phyloP scores from a whole-genome alignment of 2,888 invertebrate genomes.

The Ctenicera cuprea region DNA sequence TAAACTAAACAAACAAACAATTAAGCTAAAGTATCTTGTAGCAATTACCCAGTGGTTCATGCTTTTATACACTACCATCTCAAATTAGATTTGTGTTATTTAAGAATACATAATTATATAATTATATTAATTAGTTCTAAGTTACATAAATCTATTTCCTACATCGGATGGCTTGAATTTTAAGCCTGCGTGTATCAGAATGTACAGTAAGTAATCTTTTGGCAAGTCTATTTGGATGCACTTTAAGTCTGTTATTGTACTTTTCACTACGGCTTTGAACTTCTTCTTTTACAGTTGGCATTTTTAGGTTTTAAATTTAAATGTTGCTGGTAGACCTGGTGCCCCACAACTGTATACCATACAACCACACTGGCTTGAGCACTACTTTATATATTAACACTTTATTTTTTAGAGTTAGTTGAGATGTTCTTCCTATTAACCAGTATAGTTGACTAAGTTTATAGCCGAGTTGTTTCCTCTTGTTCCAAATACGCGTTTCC shows the following conservation, averaged over 20 bases:
- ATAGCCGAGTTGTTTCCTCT: no score
- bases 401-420: background rate
- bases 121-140: no score
- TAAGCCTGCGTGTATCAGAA: background rate
- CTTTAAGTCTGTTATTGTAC: no score
- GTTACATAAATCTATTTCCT: no score
- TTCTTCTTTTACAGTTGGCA: slow-evolving; percentile 1
- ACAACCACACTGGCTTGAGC: background rate
- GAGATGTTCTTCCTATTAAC: background rate
- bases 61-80: background rate
- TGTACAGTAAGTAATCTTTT: background rate
- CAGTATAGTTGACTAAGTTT: no score
- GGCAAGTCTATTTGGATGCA: background rate
- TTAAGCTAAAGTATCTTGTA: no score
- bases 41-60: no score
- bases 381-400: no score
- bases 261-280: no score
- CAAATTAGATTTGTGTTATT: background rate
- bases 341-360: background rate
- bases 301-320: no score
- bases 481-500: no score
- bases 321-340: background rate
- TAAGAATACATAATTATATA: background rate
- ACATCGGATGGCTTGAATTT: no score
- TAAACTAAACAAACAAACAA: background rate